Evolutionary conservation across 2,113 vertebrate species (phyloP), one percentile per base, ranked within the genome.

Genomic region (Dunckerocampus dactyliophorus): DNA sequence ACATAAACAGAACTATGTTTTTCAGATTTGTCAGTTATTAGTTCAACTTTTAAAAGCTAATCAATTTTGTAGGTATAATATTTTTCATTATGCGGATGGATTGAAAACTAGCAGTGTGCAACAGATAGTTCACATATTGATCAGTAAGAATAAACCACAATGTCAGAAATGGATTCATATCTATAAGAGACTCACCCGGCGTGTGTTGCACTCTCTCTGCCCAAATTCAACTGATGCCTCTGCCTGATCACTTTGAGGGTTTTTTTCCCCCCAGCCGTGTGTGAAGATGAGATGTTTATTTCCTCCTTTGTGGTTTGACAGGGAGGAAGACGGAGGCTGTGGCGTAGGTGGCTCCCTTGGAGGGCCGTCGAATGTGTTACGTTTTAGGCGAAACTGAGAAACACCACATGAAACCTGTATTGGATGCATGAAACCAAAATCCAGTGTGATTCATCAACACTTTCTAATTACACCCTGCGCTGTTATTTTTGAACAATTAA

Each of bases 141-240:
- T 28, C 24, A 28, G 24, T 28, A 39, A 39, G 34, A 39, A 39
- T 39, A 9, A 3, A 39, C 37, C 37, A 11, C 37, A 39, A 39
- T 11, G 37, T 48, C 8, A 48, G 1, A 68, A 0, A 54, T 2
- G 3, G 54, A 52, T 28, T 34, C n/a, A 49, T 20, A 22, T 34
- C 24, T 28, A 14, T 3, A 51, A 52, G 50, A 52, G 14, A 84
- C 87, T 87, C 62, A 85, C 87, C 88, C 55, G 12, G 37, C 65
- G 51, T 71, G 75, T 80, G 76, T 37, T 81, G 76, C 54, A 37
- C 68, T 68, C 60, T 87, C 66, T 19, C 57, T 63, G 75, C 78
- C 77, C 68, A 75, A 56, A 45, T 37, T 55, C 53, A 57, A 76
- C 53, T 82, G 77, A 24, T 67, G 54, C 24, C 24, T 73, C 24